phyloP scores from a whole-genome alignment of 1,140 invertebrate species.

The Nephila pilipes region DNA sequence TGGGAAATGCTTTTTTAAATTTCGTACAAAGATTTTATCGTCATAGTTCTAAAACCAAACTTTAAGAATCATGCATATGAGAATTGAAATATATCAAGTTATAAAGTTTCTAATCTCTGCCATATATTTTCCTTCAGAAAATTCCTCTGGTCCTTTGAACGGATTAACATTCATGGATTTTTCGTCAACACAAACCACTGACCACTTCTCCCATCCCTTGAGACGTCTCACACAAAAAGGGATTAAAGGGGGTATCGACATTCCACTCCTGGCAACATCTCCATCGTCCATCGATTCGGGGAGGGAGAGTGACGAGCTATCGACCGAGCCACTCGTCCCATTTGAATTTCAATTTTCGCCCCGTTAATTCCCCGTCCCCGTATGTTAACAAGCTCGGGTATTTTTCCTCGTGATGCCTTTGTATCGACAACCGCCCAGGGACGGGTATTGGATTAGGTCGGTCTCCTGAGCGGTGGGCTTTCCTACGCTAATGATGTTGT shows the following conservation, averaged over 20 bases:
- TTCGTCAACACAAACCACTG: no score
- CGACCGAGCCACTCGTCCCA: background rate
- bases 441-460: background rate
- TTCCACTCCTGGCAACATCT: background rate
- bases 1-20: no score
- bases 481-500: background rate
- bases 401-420: slow-evolving; percentile 11
- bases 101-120: no score
- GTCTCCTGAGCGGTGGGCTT: background rate
- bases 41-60: no score
- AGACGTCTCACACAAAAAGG: no score
- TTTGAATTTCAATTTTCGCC: slow-evolving; percentile 29
- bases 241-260: background rate
- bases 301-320: background rate
- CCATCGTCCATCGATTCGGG: background rate
- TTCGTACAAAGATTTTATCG: no score
- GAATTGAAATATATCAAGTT: no score
- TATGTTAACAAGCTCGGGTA: slow-evolving; percentile 5
- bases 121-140: no score
- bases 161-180: no score
- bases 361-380: background rate
- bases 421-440: background rate
- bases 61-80: no score
- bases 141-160: no score
- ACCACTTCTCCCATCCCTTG: no score